Conservation (phyloP, 2,888 invertebrate species). For the Mactromeris polynyma region DNA sequence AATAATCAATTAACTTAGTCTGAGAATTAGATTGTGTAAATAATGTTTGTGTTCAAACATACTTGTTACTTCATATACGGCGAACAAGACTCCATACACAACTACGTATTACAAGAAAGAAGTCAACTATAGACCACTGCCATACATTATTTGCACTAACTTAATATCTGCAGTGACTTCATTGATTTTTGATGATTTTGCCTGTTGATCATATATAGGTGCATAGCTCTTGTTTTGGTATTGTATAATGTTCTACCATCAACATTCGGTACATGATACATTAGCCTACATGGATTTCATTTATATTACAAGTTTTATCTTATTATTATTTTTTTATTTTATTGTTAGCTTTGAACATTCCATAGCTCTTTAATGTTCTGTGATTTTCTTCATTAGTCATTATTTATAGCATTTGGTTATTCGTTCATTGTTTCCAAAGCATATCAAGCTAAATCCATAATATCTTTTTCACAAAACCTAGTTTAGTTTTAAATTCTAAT, state of each 20-base stretch:
- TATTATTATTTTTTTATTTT: background rate
- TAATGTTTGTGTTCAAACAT: background rate
- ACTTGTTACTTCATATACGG: background rate
- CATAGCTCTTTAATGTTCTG: slow-evolving; percentile 16
- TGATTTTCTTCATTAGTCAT: slow-evolving; percentile 5
- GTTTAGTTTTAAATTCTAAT: background rate
- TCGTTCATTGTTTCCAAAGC: background rate
- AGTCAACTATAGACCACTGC: background rate
- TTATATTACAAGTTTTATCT: background rate
- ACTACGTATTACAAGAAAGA: background rate
- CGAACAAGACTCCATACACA: too few species aligned
- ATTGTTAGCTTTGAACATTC: slow-evolving; percentile 11
- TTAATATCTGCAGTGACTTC: too few species aligned
- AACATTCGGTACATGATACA: background rate
- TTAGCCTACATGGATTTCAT: background rate
- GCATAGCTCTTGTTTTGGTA: background rate
- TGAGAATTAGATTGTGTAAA: background rate
- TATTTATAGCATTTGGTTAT: background rate
- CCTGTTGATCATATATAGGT: too few species aligned
- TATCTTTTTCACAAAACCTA: background rate
- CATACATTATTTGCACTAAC: too few species aligned
- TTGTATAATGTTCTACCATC: background rate
- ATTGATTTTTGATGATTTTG: too few species aligned
- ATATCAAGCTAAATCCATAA: background rate
- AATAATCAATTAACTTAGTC: background rate